These are phyloP conservation scores for Crotophaga sulcirostris DNA, from an alignment of 2,113 vertebrate genomes.

Conservation along the genomic window DNA sequence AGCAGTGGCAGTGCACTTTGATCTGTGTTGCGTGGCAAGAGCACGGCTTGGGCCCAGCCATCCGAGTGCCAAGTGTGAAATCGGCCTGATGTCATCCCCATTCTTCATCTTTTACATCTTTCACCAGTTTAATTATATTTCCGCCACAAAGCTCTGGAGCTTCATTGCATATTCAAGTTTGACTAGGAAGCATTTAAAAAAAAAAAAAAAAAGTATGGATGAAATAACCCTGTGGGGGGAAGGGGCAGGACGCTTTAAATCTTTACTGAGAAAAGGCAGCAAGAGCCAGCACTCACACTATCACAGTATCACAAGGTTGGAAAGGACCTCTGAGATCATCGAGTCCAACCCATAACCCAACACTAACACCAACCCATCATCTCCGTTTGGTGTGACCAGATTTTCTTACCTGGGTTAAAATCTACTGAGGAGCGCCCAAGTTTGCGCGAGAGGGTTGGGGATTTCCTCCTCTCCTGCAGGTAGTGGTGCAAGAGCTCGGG, in stretches of 20 bases:
- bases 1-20: slow-evolving; percentile 92
- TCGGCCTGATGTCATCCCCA: slow-evolving; percentile 98
- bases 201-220: slow-evolving; percentile 77
- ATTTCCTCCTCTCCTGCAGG: background rate
- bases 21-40: slow-evolving; percentile 96
- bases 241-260: slow-evolving; percentile 71
- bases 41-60: slow-evolving; percentile 90
- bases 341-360: too few relatives aligned
- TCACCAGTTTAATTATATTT: slow-evolving; percentile 99
- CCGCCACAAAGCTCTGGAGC: slow-evolving; percentile 87
- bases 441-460: background rate
- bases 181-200: slow-evolving; percentile 92
- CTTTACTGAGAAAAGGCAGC: slow-evolving; percentile 32
- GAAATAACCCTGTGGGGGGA: slow-evolving; percentile 86
- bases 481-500: background rate
- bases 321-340: too few relatives aligned
- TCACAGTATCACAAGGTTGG: too few relatives aligned
- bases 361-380: too few relatives aligned
- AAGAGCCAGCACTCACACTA: background rate
- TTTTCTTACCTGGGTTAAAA: slow-evolving; percentile 21
- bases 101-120: slow-evolving; percentile 97
- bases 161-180: slow-evolving; percentile 96
- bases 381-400: background rate
- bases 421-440: background rate
- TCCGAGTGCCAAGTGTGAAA: slow-evolving; percentile 99